A percentile compares a stretch with the other conserved stretches of the same genome.
Evolutionary conservation across 1,140 invertebrate species (phyloP).

Genomic region (Phortica variegata): DNA sequence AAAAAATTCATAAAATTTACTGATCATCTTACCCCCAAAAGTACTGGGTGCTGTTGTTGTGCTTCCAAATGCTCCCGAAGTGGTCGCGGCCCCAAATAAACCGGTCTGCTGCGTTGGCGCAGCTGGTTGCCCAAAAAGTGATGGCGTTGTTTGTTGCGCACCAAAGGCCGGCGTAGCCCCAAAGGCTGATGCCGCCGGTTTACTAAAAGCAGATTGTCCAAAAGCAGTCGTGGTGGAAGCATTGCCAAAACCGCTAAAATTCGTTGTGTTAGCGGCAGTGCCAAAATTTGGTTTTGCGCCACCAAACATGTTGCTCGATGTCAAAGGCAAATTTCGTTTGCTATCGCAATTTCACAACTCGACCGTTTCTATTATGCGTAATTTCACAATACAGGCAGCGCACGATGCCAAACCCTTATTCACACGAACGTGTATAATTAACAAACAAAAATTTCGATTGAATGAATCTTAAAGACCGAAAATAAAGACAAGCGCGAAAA

Average conservation of each 20-base stretch:
- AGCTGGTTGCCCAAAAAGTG: slow-evolving; percentile 57
- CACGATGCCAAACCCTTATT: no score
- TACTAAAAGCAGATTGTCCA: slow-evolving; percentile 48
- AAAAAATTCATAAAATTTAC: background rate
- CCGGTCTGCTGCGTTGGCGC: slow-evolving; percentile 54
- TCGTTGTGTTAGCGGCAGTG: slow-evolving; percentile 29
- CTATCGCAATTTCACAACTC: slow-evolving; percentile 3
- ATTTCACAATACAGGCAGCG: slow-evolving; percentile 24
- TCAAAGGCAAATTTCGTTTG: slow-evolving; percentile 14
- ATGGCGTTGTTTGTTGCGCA: slow-evolving; percentile 39
- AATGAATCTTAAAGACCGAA: background rate
- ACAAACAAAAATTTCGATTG: background rate
- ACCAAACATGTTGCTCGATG: slow-evolving; percentile 44
- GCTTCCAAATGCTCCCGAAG: slow-evolving; percentile 58
- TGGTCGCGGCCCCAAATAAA: slow-evolving; percentile 57
- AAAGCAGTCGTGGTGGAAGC: slow-evolving; percentile 40
- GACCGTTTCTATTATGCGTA: slow-evolving; percentile 1
- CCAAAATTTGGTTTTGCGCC: slow-evolving; percentile 52
- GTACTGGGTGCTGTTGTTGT: slow-evolving; percentile 58
- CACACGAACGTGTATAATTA: no score
- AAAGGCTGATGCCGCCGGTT: slow-evolving; percentile 51
- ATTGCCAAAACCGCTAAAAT: slow-evolving; percentile 43
- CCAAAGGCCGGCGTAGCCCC: slow-evolving; percentile 50
- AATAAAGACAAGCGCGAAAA: slow-evolving; percentile 17
- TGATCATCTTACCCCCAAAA: slow-evolving; percentile 54